Base-by-base conservation (phyloP, 2,888 invertebrate species). In the Tribolium freemani region DNA sequence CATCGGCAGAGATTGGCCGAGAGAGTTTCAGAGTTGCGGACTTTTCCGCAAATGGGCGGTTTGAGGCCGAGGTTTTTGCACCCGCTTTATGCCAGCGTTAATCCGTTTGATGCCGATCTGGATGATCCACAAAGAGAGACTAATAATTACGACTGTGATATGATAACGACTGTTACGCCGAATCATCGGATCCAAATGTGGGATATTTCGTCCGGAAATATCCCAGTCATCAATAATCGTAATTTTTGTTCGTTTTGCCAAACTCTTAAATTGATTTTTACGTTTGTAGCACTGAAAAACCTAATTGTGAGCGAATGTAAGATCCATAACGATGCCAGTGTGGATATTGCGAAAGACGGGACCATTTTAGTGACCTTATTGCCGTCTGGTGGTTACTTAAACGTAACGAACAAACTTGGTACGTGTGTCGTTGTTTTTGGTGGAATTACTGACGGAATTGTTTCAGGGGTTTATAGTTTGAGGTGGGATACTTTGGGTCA, bases 241-340 rank as follows among this genome's bases (percentile, higher is more conserved):
- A 85, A 16, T 9, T 11, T 13, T 5, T 10, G 9, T 44, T 11
- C n/a, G 9, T 44, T 5, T 21, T 45, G 0, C 4, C 4, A 45
- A 45, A 45, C 1, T 3, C 4, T 3, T 3, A 50, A 63, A 56
- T 26, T 68, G 10, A 31, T 38, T 60, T 45, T 31, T 61, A 13
- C 31, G 2, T 21, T 71, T 75, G 77, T 83, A 93, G 93, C 89
- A 76, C 88, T 90, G 63, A 91, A 91, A 80, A 95, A 95, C 82
- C 88, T 96, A 44, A 93, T 96, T 16, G 95, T 95, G 5, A 89
- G 90, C 31, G 91, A 93, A 79, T 95, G 95, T 85, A 93, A 93
- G 83, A 93, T 96, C 73, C 95, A 95, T 86, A 96, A 95, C 83
- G 95, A 96, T 83, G 95, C 94, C 26, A 94, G 94, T 83, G 93